These are phyloP conservation scores for Drosophila suzukii DNA, from an alignment of 1,140 invertebrate species.

Conservation along the genomic window DNA sequence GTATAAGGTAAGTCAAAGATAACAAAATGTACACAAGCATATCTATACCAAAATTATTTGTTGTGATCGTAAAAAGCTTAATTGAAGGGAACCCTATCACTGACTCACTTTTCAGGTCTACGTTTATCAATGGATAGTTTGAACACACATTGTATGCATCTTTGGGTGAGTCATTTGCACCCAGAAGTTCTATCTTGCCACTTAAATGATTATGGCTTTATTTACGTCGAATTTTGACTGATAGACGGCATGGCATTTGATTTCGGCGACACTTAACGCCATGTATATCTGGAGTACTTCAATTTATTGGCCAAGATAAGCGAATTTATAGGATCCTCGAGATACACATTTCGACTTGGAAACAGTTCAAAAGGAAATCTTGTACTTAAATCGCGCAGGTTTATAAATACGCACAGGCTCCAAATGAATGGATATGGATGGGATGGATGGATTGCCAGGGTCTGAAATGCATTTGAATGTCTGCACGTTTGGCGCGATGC, in stretches of 20 bases:
- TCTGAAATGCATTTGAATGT: conserved; percentile 64
- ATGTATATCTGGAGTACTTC: conserved; percentile 8
- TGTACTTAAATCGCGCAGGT: conserved; percentile 8
- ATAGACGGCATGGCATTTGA: conserved; percentile 24
- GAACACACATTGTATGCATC: conserved; percentile 4
- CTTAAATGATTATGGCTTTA: conserved; percentile 3
- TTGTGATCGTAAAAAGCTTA: not conserved
- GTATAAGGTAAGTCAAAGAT: conserved; percentile 1
- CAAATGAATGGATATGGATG: conserved; percentile 56
- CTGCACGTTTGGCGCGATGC: conserved; percentile 58
- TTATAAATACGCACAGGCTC: conserved; percentile 42
- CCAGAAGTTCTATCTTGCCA: not conserved
- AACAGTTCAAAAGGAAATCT: conserved; percentile 6
- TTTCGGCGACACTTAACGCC: conserved; percentile 8
- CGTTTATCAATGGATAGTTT: conserved; percentile 22
- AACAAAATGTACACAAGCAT: conserved; percentile 2
- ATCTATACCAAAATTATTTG: not conserved
- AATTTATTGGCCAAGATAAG: conserved; percentile 29
- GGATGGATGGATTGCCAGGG: conserved; percentile 74
- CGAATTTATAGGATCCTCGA: not conserved
- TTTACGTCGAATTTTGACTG: conserved; percentile 24
- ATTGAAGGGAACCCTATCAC: conserved; percentile 19
- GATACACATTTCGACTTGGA: not conserved
- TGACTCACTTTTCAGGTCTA: conserved; percentile 11
- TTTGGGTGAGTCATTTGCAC: conserved; percentile 31